Conservation (phyloP, 2,113 vertebrate genomes). For the Nycticryphes semicollaris region DNA sequence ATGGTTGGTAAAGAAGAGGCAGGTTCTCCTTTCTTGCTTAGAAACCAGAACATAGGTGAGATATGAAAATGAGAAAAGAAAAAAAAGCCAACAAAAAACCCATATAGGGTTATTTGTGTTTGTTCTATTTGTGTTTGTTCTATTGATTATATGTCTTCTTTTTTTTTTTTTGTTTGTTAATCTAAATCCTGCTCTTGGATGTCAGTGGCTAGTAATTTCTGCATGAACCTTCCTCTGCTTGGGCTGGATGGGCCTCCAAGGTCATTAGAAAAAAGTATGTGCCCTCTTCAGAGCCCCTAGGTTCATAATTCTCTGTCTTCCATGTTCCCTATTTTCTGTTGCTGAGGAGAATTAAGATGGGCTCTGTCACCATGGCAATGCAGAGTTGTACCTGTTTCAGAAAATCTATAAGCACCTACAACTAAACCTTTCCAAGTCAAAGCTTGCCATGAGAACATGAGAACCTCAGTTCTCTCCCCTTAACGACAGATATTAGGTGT, state of each 20-base stretch:
- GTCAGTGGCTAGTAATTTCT: neutral
- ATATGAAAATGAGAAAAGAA: neutral
- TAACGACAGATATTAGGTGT: neutral
- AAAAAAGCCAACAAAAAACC: neutral
- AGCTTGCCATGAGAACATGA: neutral
- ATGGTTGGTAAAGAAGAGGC: neutral
- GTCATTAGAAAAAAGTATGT: neutral
- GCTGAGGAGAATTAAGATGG: neutral
- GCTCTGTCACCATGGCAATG: neutral
- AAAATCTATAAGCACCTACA: neutral
- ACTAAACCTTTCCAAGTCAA: neutral
- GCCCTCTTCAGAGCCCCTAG: neutral
- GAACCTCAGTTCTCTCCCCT: neutral
- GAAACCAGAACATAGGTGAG: neutral
- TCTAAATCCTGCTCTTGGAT: neutral
- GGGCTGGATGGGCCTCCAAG: neutral
- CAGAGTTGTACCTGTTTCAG: neutral
- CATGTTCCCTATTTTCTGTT: neutral
- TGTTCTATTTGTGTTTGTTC: neutral
- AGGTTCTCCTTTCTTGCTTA: neutral
- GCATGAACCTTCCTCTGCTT: neutral
- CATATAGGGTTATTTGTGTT: neutral
- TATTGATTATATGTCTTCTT: neutral
- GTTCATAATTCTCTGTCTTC: neutral
- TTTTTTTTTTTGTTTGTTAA: neutral